Base-by-base conservation (phyloP, 2,797 vertebrate species). In the Sebastes trivittatus region DNA sequence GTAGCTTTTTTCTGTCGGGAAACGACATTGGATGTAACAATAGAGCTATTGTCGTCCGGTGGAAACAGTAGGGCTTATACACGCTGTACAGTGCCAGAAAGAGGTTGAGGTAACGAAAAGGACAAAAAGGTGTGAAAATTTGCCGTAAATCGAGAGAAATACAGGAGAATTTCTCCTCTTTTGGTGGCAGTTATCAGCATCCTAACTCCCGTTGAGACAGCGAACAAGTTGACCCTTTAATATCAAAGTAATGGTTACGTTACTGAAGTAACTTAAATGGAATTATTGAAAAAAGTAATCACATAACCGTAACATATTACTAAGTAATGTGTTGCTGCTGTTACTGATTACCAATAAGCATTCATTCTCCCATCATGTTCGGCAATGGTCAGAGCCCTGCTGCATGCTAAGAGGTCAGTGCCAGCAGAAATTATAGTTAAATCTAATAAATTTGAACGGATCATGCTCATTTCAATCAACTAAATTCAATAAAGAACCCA, bases 401-500 rank as follows among this genome's bases (percentile, higher is more conserved):
- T 64, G 59, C 32, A 23, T 66, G 14, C 13, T 22, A 29, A 34
- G 6, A 67, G 49, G 18, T 67, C 58, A 59, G 11, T 59, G 25
- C 23, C 38, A 46, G 29, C 27, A 42, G n/a, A 69, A 76, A 58
- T 23, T 32, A n/a, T 58, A 46, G 46, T 67, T 29, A 54, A 71
- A 77, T 55, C n/a, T 5, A 60, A 36, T 76, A 1, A 59, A 75
- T 54, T 16, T 73, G 9, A 82, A 23, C 62, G 16, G 8, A 8
- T 62, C 32, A 54, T 52, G 69, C 13, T 75, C 20, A 66, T 65
- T 77, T 72, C n/a, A 10, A 11, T 23, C 4, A 23, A 29, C 1
- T 60, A 55, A 73, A 74, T 65, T 63, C 25, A 77, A 77, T 73
- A 54, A 55, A 23, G 36, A 68, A 42, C 54, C 11, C 63, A 56